These are phyloP conservation scores for Apoderus coryli DNA, from an alignment of 2,888 invertebrate species.

Conservation along the genomic window DNA sequence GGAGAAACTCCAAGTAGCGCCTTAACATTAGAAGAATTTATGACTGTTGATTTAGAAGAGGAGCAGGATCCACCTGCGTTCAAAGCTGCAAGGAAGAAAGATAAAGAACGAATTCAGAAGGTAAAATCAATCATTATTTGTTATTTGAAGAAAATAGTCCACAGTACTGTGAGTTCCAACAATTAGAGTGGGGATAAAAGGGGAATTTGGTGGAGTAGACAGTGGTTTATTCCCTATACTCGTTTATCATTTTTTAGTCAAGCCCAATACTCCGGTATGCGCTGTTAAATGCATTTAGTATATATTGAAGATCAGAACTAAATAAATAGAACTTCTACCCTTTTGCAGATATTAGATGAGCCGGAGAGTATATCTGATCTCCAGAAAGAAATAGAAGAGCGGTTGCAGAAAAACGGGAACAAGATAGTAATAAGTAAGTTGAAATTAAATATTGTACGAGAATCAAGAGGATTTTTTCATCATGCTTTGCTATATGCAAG, in stretches of 20 bases:
- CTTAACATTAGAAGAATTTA: constrained; percentile 90
- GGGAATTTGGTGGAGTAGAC: too few relatives aligned
- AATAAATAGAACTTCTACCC: too few relatives aligned
- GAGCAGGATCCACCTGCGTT: constrained; percentile 95
- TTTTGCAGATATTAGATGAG: constrained; percentile 46
- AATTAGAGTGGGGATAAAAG: constrained; percentile 17
- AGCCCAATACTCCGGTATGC: too few relatives aligned
- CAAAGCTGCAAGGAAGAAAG: constrained; percentile 77
- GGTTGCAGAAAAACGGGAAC: constrained; percentile 51
- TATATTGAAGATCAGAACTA: too few relatives aligned
- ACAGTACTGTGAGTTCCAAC: too few relatives aligned
- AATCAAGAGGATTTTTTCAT: background rate
- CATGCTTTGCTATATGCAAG: too few relatives aligned
- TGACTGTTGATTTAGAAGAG: constrained; percentile 90
- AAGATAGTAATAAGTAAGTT: too few relatives aligned
- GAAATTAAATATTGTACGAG: too few relatives aligned
- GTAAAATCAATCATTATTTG: constrained; percentile 36
- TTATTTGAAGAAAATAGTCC: too few relatives aligned
- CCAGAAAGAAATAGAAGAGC: constrained; percentile 75
- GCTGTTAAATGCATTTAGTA: too few relatives aligned
- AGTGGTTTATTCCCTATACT: too few relatives aligned
- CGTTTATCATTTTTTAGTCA: too few relatives aligned
- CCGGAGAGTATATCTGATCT: constrained; percentile 54
- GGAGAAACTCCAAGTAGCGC: constrained; percentile 93
- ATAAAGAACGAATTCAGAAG: constrained; percentile 70